Percentiles rank a stretch among this genome's conserved stretches.
Conservation (phyloP, 2,113 vertebrate species). For the Glaucomys volans region DNA sequence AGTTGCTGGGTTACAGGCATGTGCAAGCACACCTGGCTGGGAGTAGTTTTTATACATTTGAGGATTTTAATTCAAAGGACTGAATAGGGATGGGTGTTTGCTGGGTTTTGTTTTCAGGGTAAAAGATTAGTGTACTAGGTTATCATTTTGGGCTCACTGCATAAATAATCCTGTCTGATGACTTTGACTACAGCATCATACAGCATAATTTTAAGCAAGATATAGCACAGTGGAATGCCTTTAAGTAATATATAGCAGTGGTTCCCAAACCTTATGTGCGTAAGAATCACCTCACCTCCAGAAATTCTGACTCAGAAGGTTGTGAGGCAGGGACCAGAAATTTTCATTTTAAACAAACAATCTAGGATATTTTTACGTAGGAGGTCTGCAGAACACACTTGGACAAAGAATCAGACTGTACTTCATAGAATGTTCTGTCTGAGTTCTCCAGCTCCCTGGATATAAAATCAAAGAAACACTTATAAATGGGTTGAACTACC, state of each 20-base stretch:
- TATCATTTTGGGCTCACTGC: not conserved
- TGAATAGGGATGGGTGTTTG: not conserved
- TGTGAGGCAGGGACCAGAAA: not conserved
- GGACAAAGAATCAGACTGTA: constrained; percentile 41
- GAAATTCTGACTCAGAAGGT: constrained; percentile 7
- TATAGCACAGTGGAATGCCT: not conserved
- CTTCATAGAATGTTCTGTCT: not conserved
- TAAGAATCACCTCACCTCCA: not conserved
- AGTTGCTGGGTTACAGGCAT: too few relatives aligned
- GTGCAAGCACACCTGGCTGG: too few relatives aligned
- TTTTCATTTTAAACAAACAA: constrained; percentile 43
- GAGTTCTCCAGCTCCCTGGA: not conserved
- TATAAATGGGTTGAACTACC: not conserved
- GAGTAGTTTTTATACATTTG: not conserved
- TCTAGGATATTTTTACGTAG: constrained; percentile 17
- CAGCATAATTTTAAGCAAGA: constrained; percentile 12
- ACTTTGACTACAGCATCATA: not conserved
- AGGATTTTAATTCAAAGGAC: not conserved
- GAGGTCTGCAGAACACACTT: not conserved
- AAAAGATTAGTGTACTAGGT: not conserved
- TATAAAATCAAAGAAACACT: constrained; percentile 31
- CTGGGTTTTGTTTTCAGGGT: not conserved
- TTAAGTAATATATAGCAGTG: not conserved
- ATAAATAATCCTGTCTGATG: not conserved
- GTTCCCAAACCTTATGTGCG: not conserved